Evolutionary conservation across 37 sponge, comb jelly and placozoan genomes (phyloP), one percentile per base, ranked within the genome.

Genomic region (Dysidea cf. avara): DNA sequence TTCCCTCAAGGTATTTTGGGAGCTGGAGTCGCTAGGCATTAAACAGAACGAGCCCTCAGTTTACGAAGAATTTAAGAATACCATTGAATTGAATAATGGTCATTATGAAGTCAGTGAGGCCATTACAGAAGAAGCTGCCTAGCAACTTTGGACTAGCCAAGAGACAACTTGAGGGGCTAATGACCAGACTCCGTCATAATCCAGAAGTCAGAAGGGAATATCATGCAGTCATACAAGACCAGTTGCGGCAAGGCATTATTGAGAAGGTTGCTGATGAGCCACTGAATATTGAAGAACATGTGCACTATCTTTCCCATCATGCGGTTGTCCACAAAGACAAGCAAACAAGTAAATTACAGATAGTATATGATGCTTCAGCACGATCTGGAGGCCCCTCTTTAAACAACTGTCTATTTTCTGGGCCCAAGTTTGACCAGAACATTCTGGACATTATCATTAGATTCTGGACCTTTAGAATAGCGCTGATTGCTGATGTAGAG

Each of bases 401-500:
- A n/a, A n/a, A n/a, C n/a, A n/a, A n/a, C n/a, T n/a, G n/a, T n/a
- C n/a, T n/a, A n/a, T n/a, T n/a, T n/a, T n/a, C n/a, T n/a, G n/a
- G n/a, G n/a, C n/a, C n/a, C n/a, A n/a, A n/a, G 14, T 66, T 66
- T 66, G 67, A 4, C 26, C 67, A 66, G 2, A 39, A 35, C 26
- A 66, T 36, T 6, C 12, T 37, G 22, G 67, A 66, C 67, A 66
- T 66, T 2, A 25, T 66, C 9, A n/a, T 66, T 20, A 4, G 67
- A 39, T 66, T 66, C 37, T 39, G 67, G 4, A 2, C 3, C 2
- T 21, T 35, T 21, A 16, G 39, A 4, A 39, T 66, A 6, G 67
- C 67, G 33, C 39, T 66, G 39, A 38, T 21, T 66, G 67, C n/a
- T 66, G n/a, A n/a, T n/a, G n/a, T n/a, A n/a, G n/a, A n/a, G n/a